Conservation (phyloP, 2,113 vertebrate species). For the Emydocephalus ijimae region DNA sequence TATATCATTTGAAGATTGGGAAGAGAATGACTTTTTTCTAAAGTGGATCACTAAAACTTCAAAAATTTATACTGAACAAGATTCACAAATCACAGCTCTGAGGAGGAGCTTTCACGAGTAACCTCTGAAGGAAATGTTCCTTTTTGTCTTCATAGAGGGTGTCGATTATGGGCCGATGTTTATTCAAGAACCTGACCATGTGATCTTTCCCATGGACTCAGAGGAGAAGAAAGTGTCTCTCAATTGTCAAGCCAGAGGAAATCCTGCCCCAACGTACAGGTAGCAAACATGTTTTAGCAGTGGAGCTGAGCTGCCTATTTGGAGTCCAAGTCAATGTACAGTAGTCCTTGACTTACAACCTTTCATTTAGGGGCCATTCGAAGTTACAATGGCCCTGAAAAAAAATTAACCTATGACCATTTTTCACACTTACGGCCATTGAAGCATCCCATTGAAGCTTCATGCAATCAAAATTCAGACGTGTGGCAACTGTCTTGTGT, state of each 20-base stretch:
- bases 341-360: not conserved
- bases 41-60: not conserved
- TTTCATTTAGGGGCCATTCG: not conserved
- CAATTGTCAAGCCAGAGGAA: conserved; percentile 86
- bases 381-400: not conserved
- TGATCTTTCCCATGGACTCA: conserved; percentile 85
- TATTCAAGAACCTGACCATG: conserved; percentile 85
- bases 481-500: not conserved
- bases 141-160: conserved; percentile 71
- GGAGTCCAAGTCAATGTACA: not conserved
- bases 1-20: not conserved
- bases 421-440: not conserved
- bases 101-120: not conserved
- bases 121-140: conserved; percentile 16
- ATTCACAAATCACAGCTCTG: not conserved
- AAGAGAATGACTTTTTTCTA: not conserved
- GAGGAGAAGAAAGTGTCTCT: conserved; percentile 90
- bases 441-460: not conserved
- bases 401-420: not conserved
- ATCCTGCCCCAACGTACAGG: conserved; percentile 88
- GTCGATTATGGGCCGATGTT: conserved; percentile 92
- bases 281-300: conserved; percentile 43
- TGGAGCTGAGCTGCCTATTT: not conserved
- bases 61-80: not conserved
- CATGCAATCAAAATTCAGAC: not conserved